phyloP scores from a whole-genome alignment of 2,888 invertebrate species.

The Chromoteleia sp. region DNA sequence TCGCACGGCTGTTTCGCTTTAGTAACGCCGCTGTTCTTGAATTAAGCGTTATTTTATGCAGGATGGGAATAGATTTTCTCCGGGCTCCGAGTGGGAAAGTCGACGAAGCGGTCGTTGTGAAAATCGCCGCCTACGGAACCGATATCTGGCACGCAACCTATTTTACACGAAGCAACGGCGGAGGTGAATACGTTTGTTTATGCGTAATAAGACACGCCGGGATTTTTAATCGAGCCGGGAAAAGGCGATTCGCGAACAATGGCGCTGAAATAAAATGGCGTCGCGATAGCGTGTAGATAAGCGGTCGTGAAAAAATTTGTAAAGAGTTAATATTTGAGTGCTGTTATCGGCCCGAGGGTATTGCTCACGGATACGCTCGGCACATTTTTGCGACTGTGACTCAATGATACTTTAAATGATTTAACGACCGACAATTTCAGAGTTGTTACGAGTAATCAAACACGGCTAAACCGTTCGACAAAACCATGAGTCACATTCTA shows the following conservation, averaged over 20 bases:
- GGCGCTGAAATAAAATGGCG: constrained; percentile 35
- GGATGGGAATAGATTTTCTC: constrained; percentile 37
- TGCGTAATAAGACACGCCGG: constrained; percentile 53
- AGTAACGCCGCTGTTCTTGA: constrained; percentile 42
- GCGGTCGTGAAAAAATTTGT: not conserved
- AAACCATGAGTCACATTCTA: constrained; percentile 34
- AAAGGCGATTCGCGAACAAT: constrained; percentile 50
- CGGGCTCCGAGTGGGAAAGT: constrained; percentile 38
- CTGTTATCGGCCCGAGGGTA: constrained; percentile 33
- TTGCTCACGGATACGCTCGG: constrained; percentile 23
- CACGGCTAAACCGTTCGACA: not conserved
- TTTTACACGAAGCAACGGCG: constrained; percentile 25
- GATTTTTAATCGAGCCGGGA: constrained; percentile 17
- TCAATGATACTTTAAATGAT: constrained; percentile 47
- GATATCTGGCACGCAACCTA: constrained; percentile 50
- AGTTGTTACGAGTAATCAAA: constrained; percentile 42
- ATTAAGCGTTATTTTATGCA: constrained; percentile 52
- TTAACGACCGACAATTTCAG: constrained; percentile 49
- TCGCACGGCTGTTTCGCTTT: constrained; percentile 20
- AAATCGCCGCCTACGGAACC: constrained; percentile 52
- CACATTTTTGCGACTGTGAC: constrained; percentile 43
- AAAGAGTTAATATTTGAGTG: constrained; percentile 34
- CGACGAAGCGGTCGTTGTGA: constrained; percentile 24
- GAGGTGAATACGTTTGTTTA: constrained; percentile 46
- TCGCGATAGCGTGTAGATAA: constrained; percentile 13